These are phyloP conservation scores for Dipus sagitta DNA, from an alignment of 2,797 vertebrate species.

Conservation along the genomic window DNA sequence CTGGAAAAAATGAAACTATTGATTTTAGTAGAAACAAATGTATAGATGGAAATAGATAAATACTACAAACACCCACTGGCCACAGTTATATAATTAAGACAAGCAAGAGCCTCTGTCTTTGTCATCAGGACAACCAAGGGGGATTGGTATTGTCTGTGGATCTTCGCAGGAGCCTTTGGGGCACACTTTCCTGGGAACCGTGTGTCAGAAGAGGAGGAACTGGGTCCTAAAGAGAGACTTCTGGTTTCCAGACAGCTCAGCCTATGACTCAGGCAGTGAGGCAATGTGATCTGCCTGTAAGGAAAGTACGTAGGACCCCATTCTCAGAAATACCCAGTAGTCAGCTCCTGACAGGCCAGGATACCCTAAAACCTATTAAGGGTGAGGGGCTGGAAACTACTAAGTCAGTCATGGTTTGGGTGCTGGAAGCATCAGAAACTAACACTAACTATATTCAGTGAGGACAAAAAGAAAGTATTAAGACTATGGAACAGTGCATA, in stretches of 20 bases:
- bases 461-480: not conserved
- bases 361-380: not conserved
- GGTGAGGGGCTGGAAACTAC: not conserved
- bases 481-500: too few species aligned
- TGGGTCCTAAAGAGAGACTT: not conserved
- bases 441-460: not conserved
- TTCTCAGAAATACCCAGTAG: slow-evolving; percentile 16
- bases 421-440: slow-evolving; percentile 30
- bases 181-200: not conserved
- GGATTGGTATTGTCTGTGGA: not conserved
- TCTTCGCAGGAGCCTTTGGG: slow-evolving; percentile 16
- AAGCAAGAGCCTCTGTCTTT: not conserved
- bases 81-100: not conserved
- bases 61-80: not conserved
- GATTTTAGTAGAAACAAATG: not conserved
- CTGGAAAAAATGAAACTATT: not conserved
- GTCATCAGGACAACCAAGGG: not conserved
- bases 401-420: not conserved
- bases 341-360: not conserved
- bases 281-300: not conserved
- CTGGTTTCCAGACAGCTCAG: slow-evolving; percentile 19
- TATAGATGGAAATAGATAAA: not conserved
- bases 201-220: not conserved
- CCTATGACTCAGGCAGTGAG: slow-evolving; percentile 38
- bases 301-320: slow-evolving; percentile 29